These are phyloP conservation scores for Musca vetustissima DNA, from an alignment of 1,140 invertebrate species.

Conservation along the genomic window DNA sequence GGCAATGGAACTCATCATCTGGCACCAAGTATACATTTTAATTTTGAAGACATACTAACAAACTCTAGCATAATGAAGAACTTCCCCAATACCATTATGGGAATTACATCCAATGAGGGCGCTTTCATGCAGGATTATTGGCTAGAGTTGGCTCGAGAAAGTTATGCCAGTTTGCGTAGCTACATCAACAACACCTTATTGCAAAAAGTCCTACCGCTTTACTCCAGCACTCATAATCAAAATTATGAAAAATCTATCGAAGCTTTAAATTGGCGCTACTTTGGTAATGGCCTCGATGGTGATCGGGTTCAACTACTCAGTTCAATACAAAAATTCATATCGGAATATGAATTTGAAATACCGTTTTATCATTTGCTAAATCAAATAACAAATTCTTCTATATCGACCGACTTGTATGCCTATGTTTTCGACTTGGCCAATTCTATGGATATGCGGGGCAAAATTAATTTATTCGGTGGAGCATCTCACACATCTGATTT, in stretches of 20 bases:
- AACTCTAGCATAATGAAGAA: conserved; percentile 40
- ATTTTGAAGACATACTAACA: conserved; percentile 44
- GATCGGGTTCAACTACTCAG: conserved; percentile 36
- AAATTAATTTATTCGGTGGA: conserved; percentile 48
- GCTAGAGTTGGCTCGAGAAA: conserved; percentile 59
- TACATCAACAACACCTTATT: conserved; percentile 59
- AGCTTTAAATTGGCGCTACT: conserved; percentile 60
- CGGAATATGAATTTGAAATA: conserved; percentile 48
- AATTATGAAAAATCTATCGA: conserved; percentile 40
- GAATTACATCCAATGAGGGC: conserved; percentile 64
- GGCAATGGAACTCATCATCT: conserved; percentile 60
- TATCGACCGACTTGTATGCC: conserved; percentile 51
- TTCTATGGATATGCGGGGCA: conserved; percentile 52
- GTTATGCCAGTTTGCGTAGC: conserved; percentile 55
- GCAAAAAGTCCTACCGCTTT: conserved; percentile 53
- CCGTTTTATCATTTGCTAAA: conserved; percentile 45
- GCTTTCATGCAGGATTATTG: conserved; percentile 60
- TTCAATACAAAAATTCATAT: conserved; percentile 47
- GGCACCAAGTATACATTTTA: conserved; percentile 60
- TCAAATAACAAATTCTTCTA: conserved; percentile 34
- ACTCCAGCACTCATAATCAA: too few species aligned
- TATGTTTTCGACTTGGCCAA: conserved; percentile 56
- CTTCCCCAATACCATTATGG: conserved; percentile 61
- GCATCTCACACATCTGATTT: conserved; percentile 66
- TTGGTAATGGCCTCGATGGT: conserved; percentile 29